Percentiles rank a stretch among this genome's conserved stretches.
Conservation (phyloP, 2,113 vertebrate species). For the Sinocyclocheilus maitianheensis region DNA sequence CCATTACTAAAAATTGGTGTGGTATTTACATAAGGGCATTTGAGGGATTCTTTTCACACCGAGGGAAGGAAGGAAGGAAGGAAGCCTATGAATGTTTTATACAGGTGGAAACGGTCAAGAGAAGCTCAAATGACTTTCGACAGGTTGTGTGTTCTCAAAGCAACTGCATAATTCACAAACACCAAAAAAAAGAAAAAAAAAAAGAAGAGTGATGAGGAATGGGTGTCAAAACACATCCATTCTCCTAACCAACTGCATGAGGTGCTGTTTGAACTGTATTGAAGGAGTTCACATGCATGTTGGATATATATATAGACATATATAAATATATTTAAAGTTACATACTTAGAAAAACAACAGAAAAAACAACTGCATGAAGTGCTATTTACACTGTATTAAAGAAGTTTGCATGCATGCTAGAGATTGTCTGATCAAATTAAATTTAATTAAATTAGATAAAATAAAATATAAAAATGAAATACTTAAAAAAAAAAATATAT, state of each 20-base stretch:
- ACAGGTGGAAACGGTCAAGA: constrained; percentile 9
- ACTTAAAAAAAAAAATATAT: too few species aligned
- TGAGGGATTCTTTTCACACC: constrained; percentile 48
- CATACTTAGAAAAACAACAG: background rate
- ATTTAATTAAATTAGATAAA: background rate
- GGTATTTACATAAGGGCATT: constrained; percentile 64
- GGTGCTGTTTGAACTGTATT: background rate
- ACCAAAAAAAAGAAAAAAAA: background rate
- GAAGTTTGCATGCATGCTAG: background rate
- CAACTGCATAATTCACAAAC: constrained; percentile 48
- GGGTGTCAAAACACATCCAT: constrained; percentile 28
- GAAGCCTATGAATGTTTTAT: constrained; percentile 29
- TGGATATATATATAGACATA: background rate
- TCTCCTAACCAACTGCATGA: background rate
- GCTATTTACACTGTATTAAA: background rate
- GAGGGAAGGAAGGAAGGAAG: constrained; percentile 27
- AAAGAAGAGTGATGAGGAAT: background rate
- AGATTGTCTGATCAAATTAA: background rate
- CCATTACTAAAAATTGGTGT: constrained; percentile 60
- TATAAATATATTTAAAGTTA: background rate
- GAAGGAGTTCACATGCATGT: background rate
- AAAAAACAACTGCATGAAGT: background rate
- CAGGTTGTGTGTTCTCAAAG: constrained; percentile 25
- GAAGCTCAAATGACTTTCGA: constrained; percentile 13
- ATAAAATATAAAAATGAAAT: too few species aligned